Conservation (phyloP, 2,113 vertebrate genomes). For the Melanocharis versteri region DNA sequence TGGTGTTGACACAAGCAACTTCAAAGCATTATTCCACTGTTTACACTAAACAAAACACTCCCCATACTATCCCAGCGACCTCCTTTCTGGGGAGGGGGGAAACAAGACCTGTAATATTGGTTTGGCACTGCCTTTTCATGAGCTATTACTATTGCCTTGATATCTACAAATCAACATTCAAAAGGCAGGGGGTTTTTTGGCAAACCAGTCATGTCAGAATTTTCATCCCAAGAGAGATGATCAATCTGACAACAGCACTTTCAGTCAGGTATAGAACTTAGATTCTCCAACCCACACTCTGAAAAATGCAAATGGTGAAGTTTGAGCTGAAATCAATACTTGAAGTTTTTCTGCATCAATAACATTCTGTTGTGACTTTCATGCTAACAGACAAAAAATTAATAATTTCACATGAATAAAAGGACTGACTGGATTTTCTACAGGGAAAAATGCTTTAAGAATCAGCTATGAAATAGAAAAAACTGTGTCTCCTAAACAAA, state of each 20-base stretch:
- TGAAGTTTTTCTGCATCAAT: background rate
- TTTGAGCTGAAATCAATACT: background rate
- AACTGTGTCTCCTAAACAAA: background rate
- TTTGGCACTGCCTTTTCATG: background rate
- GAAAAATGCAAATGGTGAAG: background rate
- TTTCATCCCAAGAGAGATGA: background rate
- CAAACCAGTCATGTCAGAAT: background rate
- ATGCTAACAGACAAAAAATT: background rate
- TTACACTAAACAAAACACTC: conserved; percentile 55
- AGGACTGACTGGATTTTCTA: background rate
- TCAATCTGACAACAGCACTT: background rate
- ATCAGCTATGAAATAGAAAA: background rate
- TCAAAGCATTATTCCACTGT: conserved; percentile 52
- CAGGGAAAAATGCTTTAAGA: background rate
- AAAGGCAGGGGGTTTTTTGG: background rate
- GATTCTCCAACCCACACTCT: background rate
- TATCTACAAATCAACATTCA: background rate
- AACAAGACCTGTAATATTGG: conserved; percentile 7
- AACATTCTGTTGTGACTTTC: background rate
- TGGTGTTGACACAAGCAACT: conserved; percentile 49
- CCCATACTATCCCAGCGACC: background rate
- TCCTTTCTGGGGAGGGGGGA: background rate
- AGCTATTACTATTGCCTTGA: background rate
- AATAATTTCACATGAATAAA: background rate
- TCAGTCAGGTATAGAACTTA: background rate